Conservation (phyloP, 2,797 vertebrate species). For the Oreochromis mossambicus region DNA sequence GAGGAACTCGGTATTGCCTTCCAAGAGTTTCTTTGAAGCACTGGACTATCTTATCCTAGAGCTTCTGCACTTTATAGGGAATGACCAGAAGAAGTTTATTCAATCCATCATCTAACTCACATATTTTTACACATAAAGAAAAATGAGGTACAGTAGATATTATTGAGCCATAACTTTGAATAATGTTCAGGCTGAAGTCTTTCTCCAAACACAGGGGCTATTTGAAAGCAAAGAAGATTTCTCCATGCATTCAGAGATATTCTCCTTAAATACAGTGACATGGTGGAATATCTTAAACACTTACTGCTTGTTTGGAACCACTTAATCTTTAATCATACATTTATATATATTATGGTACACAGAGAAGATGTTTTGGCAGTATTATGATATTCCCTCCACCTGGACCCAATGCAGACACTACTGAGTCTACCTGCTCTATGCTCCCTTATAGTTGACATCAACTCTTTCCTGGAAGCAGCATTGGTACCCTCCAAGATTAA, state of each 20-base stretch:
- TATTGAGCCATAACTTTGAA: neutral
- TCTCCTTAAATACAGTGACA: neutral
- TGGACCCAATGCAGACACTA: neutral
- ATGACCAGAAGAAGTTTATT: neutral
- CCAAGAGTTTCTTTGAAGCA: neutral
- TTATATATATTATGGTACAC: neutral
- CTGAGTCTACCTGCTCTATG: neutral
- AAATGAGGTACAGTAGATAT: neutral
- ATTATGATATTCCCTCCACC: neutral
- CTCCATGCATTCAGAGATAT: neutral
- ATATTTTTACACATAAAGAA: neutral
- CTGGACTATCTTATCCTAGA: neutral
- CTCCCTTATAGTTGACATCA: neutral
- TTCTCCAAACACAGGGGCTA: neutral
- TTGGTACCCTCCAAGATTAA: neutral
- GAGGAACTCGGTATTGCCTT: neutral
- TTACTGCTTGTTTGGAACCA: neutral
- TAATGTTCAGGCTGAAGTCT: neutral
- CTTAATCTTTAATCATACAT: neutral
- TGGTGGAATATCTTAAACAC: neutral
- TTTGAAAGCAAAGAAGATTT: neutral
- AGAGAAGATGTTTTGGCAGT: neutral
- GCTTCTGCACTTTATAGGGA: accelerated
- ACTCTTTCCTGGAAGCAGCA: neutral
- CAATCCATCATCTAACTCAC: neutral